Base-by-base conservation (phyloP, 2,797 vertebrate species). In the Hoplostethus atlanticus region DNA sequence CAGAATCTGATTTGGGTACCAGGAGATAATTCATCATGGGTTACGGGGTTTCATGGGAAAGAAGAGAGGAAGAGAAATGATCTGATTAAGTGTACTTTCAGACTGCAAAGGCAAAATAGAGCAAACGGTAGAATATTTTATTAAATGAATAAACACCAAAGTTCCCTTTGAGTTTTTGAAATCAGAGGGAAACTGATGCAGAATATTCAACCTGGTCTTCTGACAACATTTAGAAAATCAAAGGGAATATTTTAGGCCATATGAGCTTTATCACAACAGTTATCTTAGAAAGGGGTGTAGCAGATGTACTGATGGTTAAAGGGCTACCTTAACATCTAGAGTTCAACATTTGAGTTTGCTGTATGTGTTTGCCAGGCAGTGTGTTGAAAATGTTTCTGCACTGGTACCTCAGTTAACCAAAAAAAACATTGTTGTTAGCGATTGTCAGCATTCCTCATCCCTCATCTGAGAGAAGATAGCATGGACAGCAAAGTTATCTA, bases 1-100 rank as follows among this genome's bases (percentile, higher is more conserved):
- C 64, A 85, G 48, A 74, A 73, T 79, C 77, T 25, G 80, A 80
- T 78, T 72, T 64, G 55, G 47, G 73, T 61, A 51, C 62, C 68
- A 40, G 47, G 52, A 66, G 56, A 28, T 57, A 64, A 64, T 68
- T 82, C 61, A 64, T 76, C 44, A 50, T 73, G 67, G 44, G 31
- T 80, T 79, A 73, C 40, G 60, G 54, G 21, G 57, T 68, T 66
- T 68, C 42, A 62, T 66, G 47, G 58, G 62, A 69, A 15, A 55
- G 30, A 16, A 44, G 64, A 62, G 15, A 21, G 21, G 21, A 21
- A 47, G 65, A 44, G 50, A 53, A 65, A 17, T 55, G 25, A 48
- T 67, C 30, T 46, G 25, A 36, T 57, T 52, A 44, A 28, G 40
- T 46, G 58, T 25, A 40, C 12, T 58, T 40, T 38, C 55, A 17